A percentile compares a stretch with the other conserved stretches of the same genome.
Conservation (phyloP, 2,888 invertebrate genomes). For the Noctua pronuba region DNA sequence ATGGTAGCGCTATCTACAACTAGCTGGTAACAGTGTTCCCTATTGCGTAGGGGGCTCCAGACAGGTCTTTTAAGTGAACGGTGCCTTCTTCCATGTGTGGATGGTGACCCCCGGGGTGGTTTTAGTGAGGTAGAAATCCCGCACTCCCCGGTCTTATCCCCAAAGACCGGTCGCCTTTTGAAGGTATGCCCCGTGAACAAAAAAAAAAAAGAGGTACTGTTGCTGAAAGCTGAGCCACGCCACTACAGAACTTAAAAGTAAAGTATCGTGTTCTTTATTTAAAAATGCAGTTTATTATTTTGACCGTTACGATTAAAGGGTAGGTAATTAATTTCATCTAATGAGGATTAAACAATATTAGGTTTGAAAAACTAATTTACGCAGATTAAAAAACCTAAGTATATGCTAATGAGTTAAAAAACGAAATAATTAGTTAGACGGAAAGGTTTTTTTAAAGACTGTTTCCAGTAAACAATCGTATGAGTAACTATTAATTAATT, state of each 20-base stretch:
- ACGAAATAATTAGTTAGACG: not conserved
- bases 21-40: too few relatives aligned
- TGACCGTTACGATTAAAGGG: constrained; percentile 2
- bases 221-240: too few relatives aligned
- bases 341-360: constrained; percentile 3
- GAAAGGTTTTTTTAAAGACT: not conserved
- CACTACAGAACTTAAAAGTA: not conserved
- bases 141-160: too few relatives aligned
- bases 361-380: not conserved
- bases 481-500: not conserved
- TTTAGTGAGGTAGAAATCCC: too few relatives aligned
- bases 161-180: too few relatives aligned
- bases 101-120: too few relatives aligned
- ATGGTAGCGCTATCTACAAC: not conserved
- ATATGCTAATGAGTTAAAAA: not conserved
- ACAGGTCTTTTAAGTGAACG: too few relatives aligned
- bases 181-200: too few relatives aligned
- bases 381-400: not conserved
- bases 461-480: not conserved
- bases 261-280: not conserved
- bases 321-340: not conserved
- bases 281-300: not conserved
- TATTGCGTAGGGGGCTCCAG: too few relatives aligned
- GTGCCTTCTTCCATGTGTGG: too few relatives aligned
- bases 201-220: too few relatives aligned